Conservation (phyloP, 1,140 invertebrate genomes). For the Metopolophium dirhodum region DNA sequence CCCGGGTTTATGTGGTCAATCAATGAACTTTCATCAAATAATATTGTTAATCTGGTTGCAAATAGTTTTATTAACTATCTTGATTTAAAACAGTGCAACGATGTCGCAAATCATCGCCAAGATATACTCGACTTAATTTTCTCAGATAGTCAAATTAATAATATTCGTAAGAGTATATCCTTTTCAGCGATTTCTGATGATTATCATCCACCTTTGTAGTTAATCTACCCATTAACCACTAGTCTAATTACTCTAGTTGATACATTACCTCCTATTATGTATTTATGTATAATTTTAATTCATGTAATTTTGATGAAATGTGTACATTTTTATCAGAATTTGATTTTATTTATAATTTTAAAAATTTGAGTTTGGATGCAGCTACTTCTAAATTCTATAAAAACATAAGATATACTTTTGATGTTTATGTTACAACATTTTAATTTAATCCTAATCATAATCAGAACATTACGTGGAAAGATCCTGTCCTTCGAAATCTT, state of each 20-base stretch:
- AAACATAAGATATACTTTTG: not conserved
- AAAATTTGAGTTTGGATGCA: not conserved
- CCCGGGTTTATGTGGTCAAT: slow-evolving; percentile 12
- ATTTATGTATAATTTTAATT: slow-evolving; percentile 1
- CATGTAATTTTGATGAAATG: not conserved
- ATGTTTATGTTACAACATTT: not conserved
- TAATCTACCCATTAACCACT: not conserved
- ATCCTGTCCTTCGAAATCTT: too few species aligned
- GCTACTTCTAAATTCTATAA: not conserved
- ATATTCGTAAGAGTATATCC: slow-evolving; percentile 7
- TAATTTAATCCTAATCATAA: too few species aligned
- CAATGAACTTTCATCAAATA: not conserved
- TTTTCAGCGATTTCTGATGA: not conserved
- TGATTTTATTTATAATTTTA: not conserved
- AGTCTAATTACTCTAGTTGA: not conserved
- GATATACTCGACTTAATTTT: slow-evolving; percentile 18
- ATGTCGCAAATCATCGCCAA: not conserved
- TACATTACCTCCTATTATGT: not conserved
- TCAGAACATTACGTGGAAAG: too few species aligned
- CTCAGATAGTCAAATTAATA: slow-evolving; percentile 5
- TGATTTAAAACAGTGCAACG: not conserved
- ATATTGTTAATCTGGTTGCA: slow-evolving; percentile 9
- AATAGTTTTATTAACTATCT: not conserved
- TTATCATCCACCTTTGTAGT: not conserved
- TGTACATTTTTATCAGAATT: slow-evolving; percentile 9